phyloP scores from a whole-genome alignment of 2,888 invertebrate genomes.

The Nymphalis c-album region DNA sequence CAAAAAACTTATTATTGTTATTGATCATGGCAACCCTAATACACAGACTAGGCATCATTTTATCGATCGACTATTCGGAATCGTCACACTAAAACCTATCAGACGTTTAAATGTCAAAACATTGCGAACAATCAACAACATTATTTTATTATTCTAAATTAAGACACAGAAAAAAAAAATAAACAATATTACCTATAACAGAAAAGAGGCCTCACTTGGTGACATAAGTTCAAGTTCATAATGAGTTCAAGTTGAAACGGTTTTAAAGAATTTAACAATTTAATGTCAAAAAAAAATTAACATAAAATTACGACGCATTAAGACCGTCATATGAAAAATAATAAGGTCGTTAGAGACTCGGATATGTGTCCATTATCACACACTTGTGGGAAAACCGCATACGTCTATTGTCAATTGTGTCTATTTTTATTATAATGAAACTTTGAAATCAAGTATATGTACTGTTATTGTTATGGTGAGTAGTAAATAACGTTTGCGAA shows the following conservation, averaged over 20 bases:
- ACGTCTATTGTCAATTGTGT: constrained; percentile 9
- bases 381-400: constrained; percentile 31
- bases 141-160: no score
- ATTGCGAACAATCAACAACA: no score
- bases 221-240: background rate
- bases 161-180: background rate
- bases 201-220: background rate
- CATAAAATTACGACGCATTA: constrained; percentile 7
- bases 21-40: no score
- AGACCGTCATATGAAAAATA: constrained; percentile 1
- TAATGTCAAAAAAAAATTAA: background rate
- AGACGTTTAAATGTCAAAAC: no score
- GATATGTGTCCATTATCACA: constrained; percentile 23
- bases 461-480: background rate
- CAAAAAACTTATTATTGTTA: no score
- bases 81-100: no score
- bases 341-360: constrained; percentile 5
- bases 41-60: no score
- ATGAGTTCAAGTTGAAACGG: background rate
- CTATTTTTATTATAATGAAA: constrained; percentile 17
- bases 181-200: background rate
- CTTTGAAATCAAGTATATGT: background rate
- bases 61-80: no score
- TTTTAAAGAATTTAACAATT: background rate
- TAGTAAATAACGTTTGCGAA: background rate